Conservation (phyloP, 2,113 vertebrate species). For the Sceloporus undulatus region DNA sequence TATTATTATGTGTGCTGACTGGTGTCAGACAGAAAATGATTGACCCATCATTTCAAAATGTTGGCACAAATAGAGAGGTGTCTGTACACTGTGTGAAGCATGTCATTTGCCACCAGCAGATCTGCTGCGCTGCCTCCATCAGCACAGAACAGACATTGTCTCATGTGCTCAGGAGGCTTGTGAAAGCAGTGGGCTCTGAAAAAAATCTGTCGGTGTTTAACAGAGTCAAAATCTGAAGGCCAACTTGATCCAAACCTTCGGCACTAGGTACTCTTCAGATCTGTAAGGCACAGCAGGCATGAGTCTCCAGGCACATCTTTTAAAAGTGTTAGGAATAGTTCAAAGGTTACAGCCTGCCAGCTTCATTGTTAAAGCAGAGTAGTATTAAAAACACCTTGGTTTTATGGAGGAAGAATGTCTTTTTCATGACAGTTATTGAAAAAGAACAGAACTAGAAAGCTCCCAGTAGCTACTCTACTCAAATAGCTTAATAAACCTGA, state of each 20-base stretch:
- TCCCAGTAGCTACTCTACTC: background rate
- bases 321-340: background rate
- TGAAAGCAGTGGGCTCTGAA: background rate
- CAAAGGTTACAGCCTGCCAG: slow-evolving; percentile 21
- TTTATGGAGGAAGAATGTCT: slow-evolving; percentile 1
- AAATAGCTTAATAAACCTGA: background rate
- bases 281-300: background rate
- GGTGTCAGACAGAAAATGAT: background rate
- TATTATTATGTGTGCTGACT: background rate
- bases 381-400: slow-evolving; percentile 7
- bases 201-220: background rate
- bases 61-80: fast-evolving
- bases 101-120: background rate
- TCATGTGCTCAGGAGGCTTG: fast-evolving
- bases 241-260: background rate
- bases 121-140: fast-evolving
- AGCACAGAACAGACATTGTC: background rate
- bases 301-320: slow-evolving; percentile 5
- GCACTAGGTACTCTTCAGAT: too few relatives aligned
- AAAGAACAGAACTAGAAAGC: background rate
- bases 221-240: fast-evolving
- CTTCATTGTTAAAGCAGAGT: slow-evolving; percentile 4
- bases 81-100: fast-evolving
- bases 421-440: slow-evolving; percentile 4
- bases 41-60: background rate